Conservation (phyloP, 2,888 invertebrate species). For the Cynaeus angustus region DNA sequence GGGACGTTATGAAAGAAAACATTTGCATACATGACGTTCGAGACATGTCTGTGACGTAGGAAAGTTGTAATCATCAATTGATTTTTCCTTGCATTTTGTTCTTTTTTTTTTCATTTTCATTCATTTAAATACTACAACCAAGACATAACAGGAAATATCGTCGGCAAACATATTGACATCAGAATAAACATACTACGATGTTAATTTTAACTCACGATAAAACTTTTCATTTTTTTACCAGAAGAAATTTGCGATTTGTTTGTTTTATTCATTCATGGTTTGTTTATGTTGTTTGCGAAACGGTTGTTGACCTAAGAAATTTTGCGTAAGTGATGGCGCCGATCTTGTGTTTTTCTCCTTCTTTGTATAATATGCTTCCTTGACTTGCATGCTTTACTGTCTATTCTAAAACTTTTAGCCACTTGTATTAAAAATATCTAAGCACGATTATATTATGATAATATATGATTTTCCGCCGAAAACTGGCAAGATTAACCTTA, state of each 20-base stretch:
- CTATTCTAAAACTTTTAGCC: too few relatives aligned
- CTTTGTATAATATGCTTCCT: too few relatives aligned
- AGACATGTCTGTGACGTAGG: constrained; percentile 24
- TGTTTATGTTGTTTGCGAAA: constrained; percentile 19
- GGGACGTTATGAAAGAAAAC: constrained; percentile 16
- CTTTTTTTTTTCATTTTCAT: constrained; percentile 14
- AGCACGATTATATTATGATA: too few relatives aligned
- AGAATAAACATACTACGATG: constrained; percentile 7
- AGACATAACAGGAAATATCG: constrained; percentile 37
- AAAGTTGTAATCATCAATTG: neutral
- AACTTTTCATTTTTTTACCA: constrained; percentile 7
- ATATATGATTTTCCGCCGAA: constrained; percentile 12
- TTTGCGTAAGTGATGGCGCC: neutral
- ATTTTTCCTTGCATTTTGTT: too few relatives aligned
- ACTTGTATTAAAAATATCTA: too few relatives aligned
- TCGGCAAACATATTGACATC: constrained; percentile 23
- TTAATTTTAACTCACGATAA: neutral
- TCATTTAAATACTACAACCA: constrained; percentile 23
- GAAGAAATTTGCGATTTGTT: constrained; percentile 11
- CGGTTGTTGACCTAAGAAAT: constrained; percentile 29
- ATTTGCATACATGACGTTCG: constrained; percentile 25
- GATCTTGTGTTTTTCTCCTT: neutral
- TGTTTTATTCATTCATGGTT: constrained; percentile 24
- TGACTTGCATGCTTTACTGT: too few relatives aligned
- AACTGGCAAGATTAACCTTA: constrained; percentile 17